These are phyloP conservation scores for Gymnoscopelus microlampas DNA, from an alignment of 2,797 vertebrate genomes.

Conservation along the genomic window DNA sequence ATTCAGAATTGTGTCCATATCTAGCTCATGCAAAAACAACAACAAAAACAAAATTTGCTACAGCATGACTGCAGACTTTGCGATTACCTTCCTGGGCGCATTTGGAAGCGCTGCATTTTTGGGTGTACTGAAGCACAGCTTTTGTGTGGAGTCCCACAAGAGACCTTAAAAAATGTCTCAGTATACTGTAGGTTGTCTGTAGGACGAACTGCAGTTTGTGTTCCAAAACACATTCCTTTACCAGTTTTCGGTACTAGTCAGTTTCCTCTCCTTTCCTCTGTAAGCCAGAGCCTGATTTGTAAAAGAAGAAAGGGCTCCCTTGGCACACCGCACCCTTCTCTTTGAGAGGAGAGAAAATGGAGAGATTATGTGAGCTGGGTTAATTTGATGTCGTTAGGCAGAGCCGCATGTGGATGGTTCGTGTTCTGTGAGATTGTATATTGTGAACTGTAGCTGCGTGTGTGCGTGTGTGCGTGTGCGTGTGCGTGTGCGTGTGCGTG, in stretches of 20 bases:
- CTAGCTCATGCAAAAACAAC: no score
- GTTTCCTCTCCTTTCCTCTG: constrained; percentile 34
- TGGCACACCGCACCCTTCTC: constrained; percentile 24
- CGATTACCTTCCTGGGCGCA: no score
- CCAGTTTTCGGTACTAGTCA: constrained; percentile 39
- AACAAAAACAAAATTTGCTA: no score
- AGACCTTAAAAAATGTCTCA: constrained; percentile 21
- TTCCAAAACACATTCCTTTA: constrained; percentile 33
- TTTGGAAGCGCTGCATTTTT: no score
- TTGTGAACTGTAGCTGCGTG: constrained; percentile 13
- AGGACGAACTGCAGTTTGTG: constrained; percentile 21
- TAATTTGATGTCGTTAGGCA: constrained; percentile 52
- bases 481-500: constrained; percentile 20
- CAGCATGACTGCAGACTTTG: no score
- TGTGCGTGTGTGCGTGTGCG: constrained; percentile 1
- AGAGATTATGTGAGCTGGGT: constrained; percentile 53
- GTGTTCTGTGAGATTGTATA: neutral
- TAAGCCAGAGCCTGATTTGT: constrained; percentile 54
- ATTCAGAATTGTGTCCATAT: no score
- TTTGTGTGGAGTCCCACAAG: no score
- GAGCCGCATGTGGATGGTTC: constrained; percentile 27
- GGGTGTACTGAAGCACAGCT: no score
- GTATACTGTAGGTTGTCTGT: constrained; percentile 42
- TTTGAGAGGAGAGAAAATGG: constrained; percentile 17
- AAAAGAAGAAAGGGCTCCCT: constrained; percentile 46